phyloP scores from a whole-genome alignment of 2,113 vertebrate genomes.

The Xyrauchen texanus region DNA sequence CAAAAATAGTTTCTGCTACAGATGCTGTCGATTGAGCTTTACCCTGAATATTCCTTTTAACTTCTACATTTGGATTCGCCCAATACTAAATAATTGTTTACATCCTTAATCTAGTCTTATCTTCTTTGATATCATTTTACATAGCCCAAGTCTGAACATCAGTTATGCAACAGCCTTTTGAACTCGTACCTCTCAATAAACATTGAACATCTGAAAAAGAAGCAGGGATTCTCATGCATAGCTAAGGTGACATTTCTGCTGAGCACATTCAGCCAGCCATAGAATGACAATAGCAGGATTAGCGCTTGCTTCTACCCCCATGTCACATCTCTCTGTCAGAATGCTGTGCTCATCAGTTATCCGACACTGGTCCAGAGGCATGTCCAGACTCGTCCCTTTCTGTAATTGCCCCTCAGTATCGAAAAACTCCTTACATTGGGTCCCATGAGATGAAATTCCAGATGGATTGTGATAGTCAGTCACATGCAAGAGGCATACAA shows the following conservation, averaged over 20 bases:
- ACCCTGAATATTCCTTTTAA: no score
- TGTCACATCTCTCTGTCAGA: constrained; percentile 40
- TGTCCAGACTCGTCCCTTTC: constrained; percentile 14
- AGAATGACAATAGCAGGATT: constrained; percentile 47
- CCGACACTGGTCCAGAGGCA: constrained; percentile 15
- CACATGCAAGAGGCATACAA: neutral
- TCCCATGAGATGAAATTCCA: constrained; percentile 30
- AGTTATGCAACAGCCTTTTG: no score
- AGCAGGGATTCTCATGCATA: constrained; percentile 32
- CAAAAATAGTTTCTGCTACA: no score
- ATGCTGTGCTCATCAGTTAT: constrained; percentile 49
- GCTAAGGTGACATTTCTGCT: constrained; percentile 51
- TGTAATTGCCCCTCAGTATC: neutral
- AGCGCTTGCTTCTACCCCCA: constrained; percentile 25
- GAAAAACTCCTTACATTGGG: constrained; percentile 11
- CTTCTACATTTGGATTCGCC: no score
- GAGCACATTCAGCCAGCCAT: constrained; percentile 46
- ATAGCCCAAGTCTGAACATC: no score
- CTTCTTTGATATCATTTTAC: no score
- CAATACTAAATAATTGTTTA: no score
- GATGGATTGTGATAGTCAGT: constrained; percentile 13
- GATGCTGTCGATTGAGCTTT: no score
- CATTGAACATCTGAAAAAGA: neutral
- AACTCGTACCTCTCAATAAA: neutral
- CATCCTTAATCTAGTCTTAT: no score